Base-by-base conservation (phyloP, 2,888 invertebrate genomes). In the Meganola albula region DNA sequence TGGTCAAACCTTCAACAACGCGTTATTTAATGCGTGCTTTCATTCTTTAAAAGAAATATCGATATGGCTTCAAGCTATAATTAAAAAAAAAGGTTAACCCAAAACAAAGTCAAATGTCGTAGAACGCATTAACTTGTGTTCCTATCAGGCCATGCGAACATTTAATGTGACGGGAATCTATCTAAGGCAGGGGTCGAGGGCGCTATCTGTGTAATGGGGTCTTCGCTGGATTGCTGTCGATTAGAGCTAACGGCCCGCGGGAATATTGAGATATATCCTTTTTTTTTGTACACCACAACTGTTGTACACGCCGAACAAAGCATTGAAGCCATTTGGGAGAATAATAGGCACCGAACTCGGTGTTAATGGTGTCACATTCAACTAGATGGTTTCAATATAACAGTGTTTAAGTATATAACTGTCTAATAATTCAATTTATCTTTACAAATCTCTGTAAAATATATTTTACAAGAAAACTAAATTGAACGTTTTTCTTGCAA, bases 201-300 rank as follows among this genome's bases (percentile, higher is more conserved):
- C 56, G 62, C 71, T 66, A 77, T 78, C 75, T 72, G 53, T 59
- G 70, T 78, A 80, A 80, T 78, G 69, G 77, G 76, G 72, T 71
- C 73, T 63, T 59, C 62, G 58, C 61, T 63, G 68, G 69, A 75
- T 71, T 68, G 69, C 66, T 65, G 58, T 59, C 76, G 76, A 79
- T 80, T 79, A 80, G 64, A 57, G 59, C 57, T 74, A 76, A 77
- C 74, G 61, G 63, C 68, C 58, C 53, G 50, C 45, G 59, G 64
- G 68, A 60, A 67, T 74, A 74, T 77, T 72, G 70, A 76, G 69
- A 73, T 68, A 65, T 62, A 53, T 52, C 28, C 37, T 27, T 24
- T 27, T 42, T 37, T 43, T 43, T 44, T 53, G 27, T 48, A 40
- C 37, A 31, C 29, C 31, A 39, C 41, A 39, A 44, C 35, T 28